Percentiles rank a stretch among this genome's conserved stretches.
Conservation (phyloP, 2,797 vertebrate genomes). For the Sebastiscus albofasciatus region DNA sequence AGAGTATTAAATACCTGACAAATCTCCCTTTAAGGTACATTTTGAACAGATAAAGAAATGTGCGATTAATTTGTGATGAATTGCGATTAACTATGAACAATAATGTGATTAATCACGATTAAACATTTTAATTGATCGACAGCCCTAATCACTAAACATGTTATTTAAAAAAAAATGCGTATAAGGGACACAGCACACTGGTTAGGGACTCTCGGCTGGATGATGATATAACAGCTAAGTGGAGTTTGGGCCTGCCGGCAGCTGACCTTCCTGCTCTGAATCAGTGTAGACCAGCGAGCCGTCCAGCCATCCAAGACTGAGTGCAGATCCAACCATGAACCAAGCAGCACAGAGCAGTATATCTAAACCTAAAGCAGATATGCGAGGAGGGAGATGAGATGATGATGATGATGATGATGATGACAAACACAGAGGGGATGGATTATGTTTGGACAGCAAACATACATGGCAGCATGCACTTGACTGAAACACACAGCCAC, state of each 20-base stretch:
- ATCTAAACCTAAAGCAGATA: neutral
- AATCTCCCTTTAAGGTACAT: too few relatives aligned
- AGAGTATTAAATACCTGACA: too few relatives aligned
- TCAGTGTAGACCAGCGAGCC: neutral
- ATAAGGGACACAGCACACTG: neutral
- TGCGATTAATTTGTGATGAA: too few relatives aligned
- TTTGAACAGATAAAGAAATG: too few relatives aligned
- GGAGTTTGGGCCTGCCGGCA: neutral
- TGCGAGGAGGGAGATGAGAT: neutral
- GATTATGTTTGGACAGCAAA: constrained; percentile 19
- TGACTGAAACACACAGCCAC: constrained; percentile 12
- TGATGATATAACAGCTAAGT: neutral
- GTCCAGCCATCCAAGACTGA: neutral
- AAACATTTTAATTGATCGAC: too few relatives aligned
- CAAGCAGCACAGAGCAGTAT: neutral
- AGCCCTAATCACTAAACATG: too few relatives aligned
- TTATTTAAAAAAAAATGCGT: neutral
- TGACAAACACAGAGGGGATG: constrained; percentile 1
- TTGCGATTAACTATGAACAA: too few relatives aligned
- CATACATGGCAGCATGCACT: constrained; percentile 19
- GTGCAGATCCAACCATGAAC: neutral
- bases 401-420: neutral
- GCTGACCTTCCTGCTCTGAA: neutral
- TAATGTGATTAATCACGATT: too few relatives aligned
- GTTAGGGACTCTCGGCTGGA: neutral